A percentile compares a stretch with the other conserved stretches of the same genome.
Evolutionary conservation across 2,888 invertebrate genomes (phyloP).

Genomic region (Drosophila falleni): DNA sequence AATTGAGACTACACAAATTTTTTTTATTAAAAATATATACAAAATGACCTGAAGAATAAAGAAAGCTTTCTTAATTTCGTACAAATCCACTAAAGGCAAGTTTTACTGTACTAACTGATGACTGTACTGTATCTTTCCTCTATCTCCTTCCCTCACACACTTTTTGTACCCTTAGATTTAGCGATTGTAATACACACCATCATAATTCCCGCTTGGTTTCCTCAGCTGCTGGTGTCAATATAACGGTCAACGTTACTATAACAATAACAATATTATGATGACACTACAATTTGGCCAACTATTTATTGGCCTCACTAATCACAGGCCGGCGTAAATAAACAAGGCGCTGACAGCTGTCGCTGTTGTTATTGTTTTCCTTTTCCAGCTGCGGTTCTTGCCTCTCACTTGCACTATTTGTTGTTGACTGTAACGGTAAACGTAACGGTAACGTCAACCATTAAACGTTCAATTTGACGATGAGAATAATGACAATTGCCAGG

Average conservation of each 20-base stretch:
- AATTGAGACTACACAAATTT: too few species aligned
- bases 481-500: slow-evolving; percentile 53
- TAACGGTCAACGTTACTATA: slow-evolving; percentile 21
- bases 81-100: neutral
- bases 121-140: neutral
- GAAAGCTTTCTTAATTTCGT: neutral
- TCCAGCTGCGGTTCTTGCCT: slow-evolving; percentile 5
- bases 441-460: slow-evolving; percentile 51
- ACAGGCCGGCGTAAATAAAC: slow-evolving; percentile 49
- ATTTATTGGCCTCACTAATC: slow-evolving; percentile 48
- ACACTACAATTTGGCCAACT: slow-evolving; percentile 33
- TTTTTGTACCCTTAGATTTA: neutral
- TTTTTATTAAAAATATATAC: neutral
- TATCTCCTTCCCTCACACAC: neutral
- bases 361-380: slow-evolving; percentile 24
- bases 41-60: neutral
- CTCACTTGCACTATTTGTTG: slow-evolving; percentile 18
- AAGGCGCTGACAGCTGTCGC: slow-evolving; percentile 53
- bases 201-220: slow-evolving; percentile 28
- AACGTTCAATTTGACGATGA: slow-evolving; percentile 65
- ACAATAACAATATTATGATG: slow-evolving; percentile 16
- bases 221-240: slow-evolving; percentile 24
- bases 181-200: slow-evolving; percentile 48
- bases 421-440: slow-evolving; percentile 29
- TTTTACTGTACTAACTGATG: slow-evolving; percentile 3